Conservation (phyloP, 2,797 vertebrate genomes). For the Oceanodroma leucorhoa region DNA sequence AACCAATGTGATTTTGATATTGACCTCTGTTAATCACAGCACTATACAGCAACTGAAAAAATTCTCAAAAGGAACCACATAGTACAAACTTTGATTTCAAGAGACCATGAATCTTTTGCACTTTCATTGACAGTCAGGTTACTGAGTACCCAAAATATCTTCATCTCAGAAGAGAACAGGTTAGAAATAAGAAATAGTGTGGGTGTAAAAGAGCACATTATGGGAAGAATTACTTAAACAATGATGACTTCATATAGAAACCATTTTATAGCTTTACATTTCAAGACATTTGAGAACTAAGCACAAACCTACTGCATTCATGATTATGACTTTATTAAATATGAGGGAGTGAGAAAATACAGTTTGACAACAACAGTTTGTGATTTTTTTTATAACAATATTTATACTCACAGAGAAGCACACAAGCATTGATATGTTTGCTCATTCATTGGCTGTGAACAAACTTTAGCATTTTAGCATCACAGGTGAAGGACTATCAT, state of each 20-base stretch:
- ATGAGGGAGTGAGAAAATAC: not conserved
- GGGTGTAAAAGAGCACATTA: not conserved
- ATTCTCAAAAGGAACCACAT: not conserved
- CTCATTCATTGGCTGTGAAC: not conserved
- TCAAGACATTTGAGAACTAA: not conserved
- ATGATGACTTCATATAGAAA: not conserved
- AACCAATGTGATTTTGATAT: not conserved
- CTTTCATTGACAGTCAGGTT: not conserved
- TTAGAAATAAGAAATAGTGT: not conserved
- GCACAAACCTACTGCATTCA: not conserved
- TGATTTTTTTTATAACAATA: not conserved
- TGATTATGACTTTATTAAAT: conserved; percentile 6
- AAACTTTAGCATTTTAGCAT: not conserved
- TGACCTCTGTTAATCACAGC: not conserved
- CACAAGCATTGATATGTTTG: not conserved
- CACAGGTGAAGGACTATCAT: not conserved
- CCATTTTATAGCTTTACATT: not conserved
- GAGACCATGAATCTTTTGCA: not conserved
- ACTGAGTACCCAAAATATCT: not conserved
- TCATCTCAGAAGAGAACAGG: not conserved
- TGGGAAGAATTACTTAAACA: not conserved
- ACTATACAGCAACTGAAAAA: not conserved
- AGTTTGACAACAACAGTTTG: not conserved
- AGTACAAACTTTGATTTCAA: not conserved
- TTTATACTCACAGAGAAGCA: not conserved